Evolutionary conservation across 2,113 vertebrate genomes (phyloP).

Genomic region (Nycticebus coucang): DNA sequence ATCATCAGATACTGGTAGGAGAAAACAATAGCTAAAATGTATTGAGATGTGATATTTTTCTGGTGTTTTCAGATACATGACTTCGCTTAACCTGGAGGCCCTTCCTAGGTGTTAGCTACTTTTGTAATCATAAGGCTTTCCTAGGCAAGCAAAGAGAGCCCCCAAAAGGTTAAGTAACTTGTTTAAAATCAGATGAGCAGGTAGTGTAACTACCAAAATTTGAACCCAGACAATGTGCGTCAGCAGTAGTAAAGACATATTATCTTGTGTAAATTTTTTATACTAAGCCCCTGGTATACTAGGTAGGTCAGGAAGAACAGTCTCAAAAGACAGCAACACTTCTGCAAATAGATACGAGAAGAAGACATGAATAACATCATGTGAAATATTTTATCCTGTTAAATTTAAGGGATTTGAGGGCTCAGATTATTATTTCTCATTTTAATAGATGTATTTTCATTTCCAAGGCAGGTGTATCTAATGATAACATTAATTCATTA

Average conservation of each 20-base stretch:
- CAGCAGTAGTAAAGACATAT: background rate
- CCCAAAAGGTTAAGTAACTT: background rate
- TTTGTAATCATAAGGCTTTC: background rate
- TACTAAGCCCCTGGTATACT: background rate
- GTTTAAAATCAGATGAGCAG: background rate
- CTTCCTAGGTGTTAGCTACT: background rate
- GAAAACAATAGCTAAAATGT: background rate
- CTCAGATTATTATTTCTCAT: background rate
- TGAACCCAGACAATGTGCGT: background rate
- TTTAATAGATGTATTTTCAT: background rate
- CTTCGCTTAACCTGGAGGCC: background rate
- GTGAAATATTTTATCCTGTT: background rate
- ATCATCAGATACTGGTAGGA: background rate
- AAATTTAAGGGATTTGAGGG: background rate
- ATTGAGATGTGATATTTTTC: background rate
- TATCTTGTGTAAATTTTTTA: background rate
- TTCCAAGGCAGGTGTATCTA: background rate
- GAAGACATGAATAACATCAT: background rate
- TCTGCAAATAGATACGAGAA: background rate
- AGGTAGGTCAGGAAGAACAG: background rate
- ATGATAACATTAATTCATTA: background rate
- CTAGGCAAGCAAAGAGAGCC: background rate
- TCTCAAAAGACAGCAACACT: background rate
- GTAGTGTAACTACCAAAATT: background rate
- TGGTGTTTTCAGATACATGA: background rate